Conservation (phyloP, 53 echinoderm and acorn worm genomes). For the Echinometra lucunter region DNA sequence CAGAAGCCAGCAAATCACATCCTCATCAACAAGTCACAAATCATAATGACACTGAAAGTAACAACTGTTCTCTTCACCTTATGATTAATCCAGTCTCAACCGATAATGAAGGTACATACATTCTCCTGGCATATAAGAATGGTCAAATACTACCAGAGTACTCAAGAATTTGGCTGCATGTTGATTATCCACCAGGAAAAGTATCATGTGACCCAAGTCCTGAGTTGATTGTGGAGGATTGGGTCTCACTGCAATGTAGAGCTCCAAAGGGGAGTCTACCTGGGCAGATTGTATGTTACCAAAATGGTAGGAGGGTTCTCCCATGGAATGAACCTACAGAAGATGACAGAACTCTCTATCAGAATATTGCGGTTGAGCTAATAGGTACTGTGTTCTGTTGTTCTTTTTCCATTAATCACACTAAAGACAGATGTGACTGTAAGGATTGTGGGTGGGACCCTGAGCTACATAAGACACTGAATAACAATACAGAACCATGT, state of each 20-base stretch:
- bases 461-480: not conserved
- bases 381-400: not conserved
- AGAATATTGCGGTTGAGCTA: not conserved
- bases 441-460: constrained; percentile 9
- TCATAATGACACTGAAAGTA: not conserved
- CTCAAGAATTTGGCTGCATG: not conserved
- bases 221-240: not conserved
- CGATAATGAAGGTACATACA: not conserved
- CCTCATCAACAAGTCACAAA: not conserved
- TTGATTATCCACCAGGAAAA: not conserved
- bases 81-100: not conserved
- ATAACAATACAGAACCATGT: not conserved
- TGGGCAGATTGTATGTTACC: not conserved
- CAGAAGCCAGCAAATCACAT: not conserved
- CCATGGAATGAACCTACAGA: not conserved
- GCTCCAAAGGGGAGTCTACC: not conserved
- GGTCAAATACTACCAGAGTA: too few species aligned
- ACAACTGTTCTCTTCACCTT: not conserved
- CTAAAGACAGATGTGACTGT: not conserved
- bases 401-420: not conserved
- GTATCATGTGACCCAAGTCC: not conserved
- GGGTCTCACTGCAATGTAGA: not conserved
- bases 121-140: not conserved
- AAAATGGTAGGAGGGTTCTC: not conserved
- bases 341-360: not conserved